These are phyloP conservation scores for Peucedramus taeniatus DNA, from an alignment of 2,113 vertebrate genomes.

Conservation along the genomic window DNA sequence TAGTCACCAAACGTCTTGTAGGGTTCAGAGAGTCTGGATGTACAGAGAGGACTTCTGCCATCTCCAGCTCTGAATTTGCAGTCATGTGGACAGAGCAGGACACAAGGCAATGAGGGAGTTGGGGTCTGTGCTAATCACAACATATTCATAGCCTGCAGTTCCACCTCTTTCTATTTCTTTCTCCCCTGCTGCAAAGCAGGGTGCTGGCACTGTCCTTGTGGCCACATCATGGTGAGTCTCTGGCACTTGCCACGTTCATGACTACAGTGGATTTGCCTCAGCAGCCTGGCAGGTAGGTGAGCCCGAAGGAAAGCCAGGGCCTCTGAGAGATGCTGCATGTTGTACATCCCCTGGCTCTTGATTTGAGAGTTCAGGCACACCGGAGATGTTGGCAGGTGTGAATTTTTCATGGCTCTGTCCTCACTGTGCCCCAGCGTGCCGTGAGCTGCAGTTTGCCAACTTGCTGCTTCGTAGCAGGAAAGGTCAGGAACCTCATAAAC, in stretches of 20 bases:
- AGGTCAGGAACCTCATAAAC: slow-evolving; percentile 61
- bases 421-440: neutral
- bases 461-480: neutral
- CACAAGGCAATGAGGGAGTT: neutral
- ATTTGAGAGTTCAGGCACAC: neutral
- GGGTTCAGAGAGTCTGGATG: neutral
- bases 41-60: neutral
- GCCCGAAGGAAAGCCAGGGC: neutral
- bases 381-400: neutral
- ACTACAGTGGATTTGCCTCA: fast-evolving
- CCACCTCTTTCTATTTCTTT: neutral
- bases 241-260: neutral
- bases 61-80: neutral
- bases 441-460: neutral
- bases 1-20: neutral
- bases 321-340: fast-evolving
- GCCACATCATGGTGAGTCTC: fast-evolving
- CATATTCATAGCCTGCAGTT: neutral
- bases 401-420: neutral
- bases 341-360: neutral
- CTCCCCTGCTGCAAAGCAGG: fast-evolving
- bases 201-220: neutral
- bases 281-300: neutral
- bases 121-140: neutral
- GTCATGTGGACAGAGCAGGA: fast-evolving